Evolutionary conservation across 2,888 invertebrate species (phyloP), one percentile per base, ranked within the genome.

Genomic region (Drosophila longiperda): DNA sequence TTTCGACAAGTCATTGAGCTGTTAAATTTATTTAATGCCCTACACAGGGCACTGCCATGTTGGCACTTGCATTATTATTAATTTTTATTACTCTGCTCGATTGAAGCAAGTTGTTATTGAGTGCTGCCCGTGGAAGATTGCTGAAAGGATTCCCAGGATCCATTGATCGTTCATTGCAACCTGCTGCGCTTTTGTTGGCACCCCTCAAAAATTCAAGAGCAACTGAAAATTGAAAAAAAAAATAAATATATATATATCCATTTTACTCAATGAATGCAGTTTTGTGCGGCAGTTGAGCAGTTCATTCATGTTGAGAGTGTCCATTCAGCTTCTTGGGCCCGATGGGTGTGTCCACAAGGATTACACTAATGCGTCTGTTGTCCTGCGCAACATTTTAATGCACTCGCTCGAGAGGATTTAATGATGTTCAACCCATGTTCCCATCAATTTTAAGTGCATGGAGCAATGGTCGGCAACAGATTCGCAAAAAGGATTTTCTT

Each of bases 1-100:
- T 87, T 87, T 87, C 87, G 90, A 80, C 87, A 88, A 89, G 81
- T 88, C 90, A 89, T 87, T 89, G 75, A 88, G 88, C 78, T 89
- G 90, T 88, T 87, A 81, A 87, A 87, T 89, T 87, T 89, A 89
- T 89, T 87, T 80, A 87, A 89, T 87, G 83, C 45, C 63, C 54
- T 61, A 70, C 87, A 78, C 83, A 73, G 68, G 75, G 73, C 73
- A 65, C 72, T 42, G 69, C 64, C 71, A 75, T 87, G 83, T 80
- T 81, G 87, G 67, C 89, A 87, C 87, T 85, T 83, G 83, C 75
- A 83, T 86, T 76, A 73, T 87, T 81, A 87, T 83, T 81, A 63
- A 83, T 81, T 89, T 85, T 85, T 85, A 85, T 85, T 83, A 75
- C 86, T 52, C 61, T 64, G 12, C 60, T 59, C 71, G 82, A 87